These are phyloP conservation scores for Adrianichthys oophorus DNA, from an alignment of 2,797 vertebrate species.

Conservation along the genomic window DNA sequence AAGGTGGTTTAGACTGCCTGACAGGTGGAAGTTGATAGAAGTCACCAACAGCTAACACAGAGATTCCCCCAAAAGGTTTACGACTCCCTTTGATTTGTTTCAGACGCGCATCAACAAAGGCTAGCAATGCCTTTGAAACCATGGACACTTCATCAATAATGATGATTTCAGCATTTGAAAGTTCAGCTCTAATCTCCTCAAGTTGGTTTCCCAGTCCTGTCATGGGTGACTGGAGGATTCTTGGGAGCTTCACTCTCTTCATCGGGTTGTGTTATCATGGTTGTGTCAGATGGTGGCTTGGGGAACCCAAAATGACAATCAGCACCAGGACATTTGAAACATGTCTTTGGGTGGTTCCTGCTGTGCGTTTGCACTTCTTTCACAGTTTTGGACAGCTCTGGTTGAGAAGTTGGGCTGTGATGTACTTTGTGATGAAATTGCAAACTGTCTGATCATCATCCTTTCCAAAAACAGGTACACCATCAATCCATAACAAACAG, in stretches of 20 bases:
- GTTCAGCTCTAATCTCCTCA: conserved; percentile 6
- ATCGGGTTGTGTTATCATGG: neutral
- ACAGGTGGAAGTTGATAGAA: conserved; percentile 7
- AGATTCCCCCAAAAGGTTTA: conserved; percentile 15
- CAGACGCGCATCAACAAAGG: conserved; percentile 36
- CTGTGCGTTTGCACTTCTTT: neutral
- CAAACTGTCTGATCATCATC: neutral
- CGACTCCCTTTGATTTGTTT: conserved; percentile 40
- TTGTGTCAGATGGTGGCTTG: neutral
- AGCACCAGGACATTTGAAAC: neutral
- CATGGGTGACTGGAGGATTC: neutral
- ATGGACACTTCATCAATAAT: conserved; percentile 17
- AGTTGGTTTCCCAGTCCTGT: conserved; percentile 10
- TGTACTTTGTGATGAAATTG: neutral
- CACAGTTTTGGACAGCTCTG: conserved; percentile 1
- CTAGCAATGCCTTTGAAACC: conserved; percentile 36
- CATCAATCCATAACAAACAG: neutral
- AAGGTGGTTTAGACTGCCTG: conserved; percentile 1
- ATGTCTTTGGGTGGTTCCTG: neutral
- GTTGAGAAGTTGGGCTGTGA: neutral
- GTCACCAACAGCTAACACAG: conserved; percentile 8
- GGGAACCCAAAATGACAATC: conserved; percentile 5
- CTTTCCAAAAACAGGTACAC: neutral
- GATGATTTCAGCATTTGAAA: conserved; percentile 21
- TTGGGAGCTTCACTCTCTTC: conserved; percentile 1